Percentiles rank a stretch among this genome's conserved stretches.
These are phyloP conservation scores for Onchidella celtica DNA, from an alignment of 2,888 invertebrate species.

Conservation along the genomic window DNA sequence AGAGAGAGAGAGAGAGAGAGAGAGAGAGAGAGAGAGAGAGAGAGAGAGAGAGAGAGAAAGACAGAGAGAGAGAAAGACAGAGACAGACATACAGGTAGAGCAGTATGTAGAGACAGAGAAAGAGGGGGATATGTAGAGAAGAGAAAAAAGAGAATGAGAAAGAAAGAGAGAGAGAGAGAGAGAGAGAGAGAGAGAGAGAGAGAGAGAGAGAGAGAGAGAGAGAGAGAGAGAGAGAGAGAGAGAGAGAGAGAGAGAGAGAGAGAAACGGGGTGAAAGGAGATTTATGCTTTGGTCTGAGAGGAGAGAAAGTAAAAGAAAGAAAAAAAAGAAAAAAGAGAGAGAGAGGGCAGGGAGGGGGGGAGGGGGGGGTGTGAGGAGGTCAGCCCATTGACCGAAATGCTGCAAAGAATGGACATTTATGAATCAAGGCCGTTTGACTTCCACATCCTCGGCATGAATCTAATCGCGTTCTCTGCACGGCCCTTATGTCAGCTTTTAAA, in stretches of 20 bases:
- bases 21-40: neutral
- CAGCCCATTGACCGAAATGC: neutral
- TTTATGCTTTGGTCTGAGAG: too few relatives aligned
- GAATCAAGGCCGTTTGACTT: too few relatives aligned
- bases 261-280: neutral
- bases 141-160: neutral
- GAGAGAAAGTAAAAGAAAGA: neutral
- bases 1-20: neutral
- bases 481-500: too few relatives aligned
- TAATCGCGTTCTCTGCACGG: too few relatives aligned
- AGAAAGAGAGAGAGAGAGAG: constrained; percentile 12
- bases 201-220: constrained; percentile 16
- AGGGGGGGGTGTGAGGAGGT: neutral
- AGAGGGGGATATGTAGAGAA: neutral
- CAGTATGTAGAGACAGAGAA: neutral
- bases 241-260: constrained; percentile 20
- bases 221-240: constrained; percentile 25
- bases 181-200: constrained; percentile 8
- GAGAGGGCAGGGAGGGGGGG: neutral
- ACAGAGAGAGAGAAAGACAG: neutral
- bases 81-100: neutral
- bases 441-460: too few relatives aligned
- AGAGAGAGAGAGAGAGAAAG: neutral
- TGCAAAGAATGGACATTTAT: too few relatives aligned
- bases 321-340: neutral